Evolutionary conservation across 2,888 invertebrate species (phyloP).

Genomic region (Chirona hameri): DNA sequence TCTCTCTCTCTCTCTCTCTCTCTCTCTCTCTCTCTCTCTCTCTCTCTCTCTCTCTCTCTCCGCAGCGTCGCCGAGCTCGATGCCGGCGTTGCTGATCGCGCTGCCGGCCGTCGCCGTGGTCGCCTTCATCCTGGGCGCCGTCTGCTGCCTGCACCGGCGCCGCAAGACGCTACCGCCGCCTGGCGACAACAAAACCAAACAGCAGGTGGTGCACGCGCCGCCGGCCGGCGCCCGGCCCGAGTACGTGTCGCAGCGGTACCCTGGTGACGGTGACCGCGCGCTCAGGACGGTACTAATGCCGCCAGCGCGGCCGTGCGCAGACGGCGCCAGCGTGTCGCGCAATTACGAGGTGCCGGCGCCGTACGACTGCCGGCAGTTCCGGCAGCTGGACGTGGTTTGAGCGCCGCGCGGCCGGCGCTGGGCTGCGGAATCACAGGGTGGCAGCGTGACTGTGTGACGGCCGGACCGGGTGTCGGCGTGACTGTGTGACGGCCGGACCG

Average conservation of each 20-base stretch:
- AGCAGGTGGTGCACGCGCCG: not conserved
- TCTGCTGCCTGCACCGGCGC: constrained; percentile 24
- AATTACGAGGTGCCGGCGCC: not conserved
- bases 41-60: no score
- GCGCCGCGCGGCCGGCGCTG: not conserved
- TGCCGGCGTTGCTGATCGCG: constrained; percentile 24
- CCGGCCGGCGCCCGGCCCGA: not conserved
- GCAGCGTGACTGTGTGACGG: not conserved
- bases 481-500: no score
- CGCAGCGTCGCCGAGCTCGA: not conserved
- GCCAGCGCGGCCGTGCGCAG: not conserved
- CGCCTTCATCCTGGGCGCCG: not conserved
- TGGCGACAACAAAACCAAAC: not conserved
- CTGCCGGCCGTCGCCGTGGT: constrained; percentile 5
- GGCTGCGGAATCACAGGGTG: not conserved
- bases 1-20: no score
- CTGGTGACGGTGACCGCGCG: not conserved
- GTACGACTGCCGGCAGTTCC: not conserved
- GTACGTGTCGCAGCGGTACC: not conserved
- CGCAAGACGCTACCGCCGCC: constrained; percentile 12
- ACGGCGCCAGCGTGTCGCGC: not conserved
- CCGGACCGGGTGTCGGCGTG: no score
- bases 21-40: no score
- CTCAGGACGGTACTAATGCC: constrained; percentile 2
- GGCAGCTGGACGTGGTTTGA: constrained; percentile 2